Evolutionary conservation across 1,140 invertebrate species (phyloP), one percentile per base, ranked within the genome.

Genomic region (Nixonia krombeini): DNA sequence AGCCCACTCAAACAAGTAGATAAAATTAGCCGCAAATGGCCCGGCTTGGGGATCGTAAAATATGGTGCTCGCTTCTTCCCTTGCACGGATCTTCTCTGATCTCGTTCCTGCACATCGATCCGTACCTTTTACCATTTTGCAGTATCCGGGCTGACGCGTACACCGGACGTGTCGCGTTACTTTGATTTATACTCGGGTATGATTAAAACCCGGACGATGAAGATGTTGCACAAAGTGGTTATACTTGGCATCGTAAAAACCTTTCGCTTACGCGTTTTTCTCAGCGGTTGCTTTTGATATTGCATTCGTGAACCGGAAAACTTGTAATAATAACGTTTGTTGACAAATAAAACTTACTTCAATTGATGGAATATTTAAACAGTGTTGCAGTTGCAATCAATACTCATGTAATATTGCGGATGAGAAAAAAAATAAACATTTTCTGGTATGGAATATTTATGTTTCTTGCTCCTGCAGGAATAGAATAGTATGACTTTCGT

Each of bases 21-120:
- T 49, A 49, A 49, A 49, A 49, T 49, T 49, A 49, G 46, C 46
- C 31, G 16, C 46, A 49, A 47, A 49, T 49, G 16, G 28, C 18
- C 8, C 10, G 15, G 18, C 31, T 37, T 33, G 13, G 42, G 25
- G 42, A 29, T 29, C 42, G 10, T 45, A 28, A 45, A 45, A 45
- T 45, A 45, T 45, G 13, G 29, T 25, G 25, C 31, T 10, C 42
- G 25, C 31, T 10, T 4, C 1, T 33, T 41, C 16, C 40, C 25
- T 25, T 40, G 33, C 53, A 21, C 37, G 13, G 37, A 7, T 18
- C 18, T 16, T 17, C 16, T 40, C 37, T 40, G 37, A 40, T 40
- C 37, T 40, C 37, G 8, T 4, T 16, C 4, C 10, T 35, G 13
- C 7, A 35, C 10, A 18, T 40, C 5, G 7, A 40, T 37, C 12